These are phyloP conservation scores for Mobula birostris DNA, from an alignment of 2,113 vertebrate genomes.

Conservation along the genomic window DNA sequence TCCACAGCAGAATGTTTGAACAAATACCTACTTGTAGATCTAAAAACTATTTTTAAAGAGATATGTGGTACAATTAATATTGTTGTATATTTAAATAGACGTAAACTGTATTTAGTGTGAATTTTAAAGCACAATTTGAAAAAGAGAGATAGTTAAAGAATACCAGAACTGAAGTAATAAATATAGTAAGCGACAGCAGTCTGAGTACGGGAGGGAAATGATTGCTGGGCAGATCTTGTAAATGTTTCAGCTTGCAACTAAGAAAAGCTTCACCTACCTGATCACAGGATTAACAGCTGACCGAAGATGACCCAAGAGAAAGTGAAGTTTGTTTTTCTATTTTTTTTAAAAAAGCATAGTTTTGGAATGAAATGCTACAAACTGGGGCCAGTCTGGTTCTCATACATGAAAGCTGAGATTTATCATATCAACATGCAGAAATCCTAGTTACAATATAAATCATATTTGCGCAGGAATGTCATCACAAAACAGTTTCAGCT, in stretches of 20 bases:
- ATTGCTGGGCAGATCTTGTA: background rate
- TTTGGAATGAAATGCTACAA: background rate
- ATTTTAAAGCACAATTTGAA: background rate
- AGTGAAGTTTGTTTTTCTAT: background rate
- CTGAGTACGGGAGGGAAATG: background rate
- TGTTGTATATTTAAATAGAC: background rate
- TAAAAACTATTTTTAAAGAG: background rate
- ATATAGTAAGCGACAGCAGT: background rate
- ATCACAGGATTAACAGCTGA: background rate
- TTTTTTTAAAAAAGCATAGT: background rate
- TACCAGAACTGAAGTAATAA: background rate
- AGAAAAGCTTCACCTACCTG: background rate
- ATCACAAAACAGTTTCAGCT: slow-evolving; percentile 14
- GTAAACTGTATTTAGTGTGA: background rate
- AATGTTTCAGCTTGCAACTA: background rate
- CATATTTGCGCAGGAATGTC: slow-evolving; percentile 20
- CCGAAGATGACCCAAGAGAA: background rate
- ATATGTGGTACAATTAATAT: background rate
- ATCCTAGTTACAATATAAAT: slow-evolving; percentile 24
- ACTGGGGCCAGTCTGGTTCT: background rate
- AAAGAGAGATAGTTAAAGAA: background rate
- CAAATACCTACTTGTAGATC: background rate
- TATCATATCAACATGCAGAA: slow-evolving; percentile 24
- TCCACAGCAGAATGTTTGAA: background rate
- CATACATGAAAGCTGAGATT: background rate